These are phyloP conservation scores for Xestia rhomboidea DNA, from an alignment of 2,888 invertebrate species.

Conservation along the genomic window DNA sequence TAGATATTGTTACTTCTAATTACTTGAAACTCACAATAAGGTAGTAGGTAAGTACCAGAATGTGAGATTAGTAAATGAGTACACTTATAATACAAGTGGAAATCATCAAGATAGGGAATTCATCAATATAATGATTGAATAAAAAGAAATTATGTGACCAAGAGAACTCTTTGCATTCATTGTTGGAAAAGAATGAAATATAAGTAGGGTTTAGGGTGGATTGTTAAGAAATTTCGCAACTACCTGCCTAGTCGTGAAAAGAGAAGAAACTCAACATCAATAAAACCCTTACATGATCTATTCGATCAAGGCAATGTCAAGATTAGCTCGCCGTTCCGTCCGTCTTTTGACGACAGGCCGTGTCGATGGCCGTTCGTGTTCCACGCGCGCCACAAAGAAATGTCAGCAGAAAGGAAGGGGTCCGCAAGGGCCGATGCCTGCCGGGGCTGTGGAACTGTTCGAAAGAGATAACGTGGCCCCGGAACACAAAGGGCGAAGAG, in stretches of 20 bases:
- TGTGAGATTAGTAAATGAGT: neutral
- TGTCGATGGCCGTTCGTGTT: too few species aligned
- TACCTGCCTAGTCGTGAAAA: neutral
- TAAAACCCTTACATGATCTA: neutral
- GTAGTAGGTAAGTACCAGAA: neutral
- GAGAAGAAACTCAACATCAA: neutral
- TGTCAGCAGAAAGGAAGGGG: too few species aligned
- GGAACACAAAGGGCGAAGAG: too few species aligned
- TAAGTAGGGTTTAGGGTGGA: neutral
- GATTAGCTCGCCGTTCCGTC: too few species aligned
- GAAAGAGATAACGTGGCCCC: too few species aligned
- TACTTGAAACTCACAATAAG: conserved; percentile 6
- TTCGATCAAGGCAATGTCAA: neutral
- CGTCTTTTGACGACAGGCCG: too few species aligned
- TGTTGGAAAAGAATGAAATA: neutral
- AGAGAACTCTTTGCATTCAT: neutral
- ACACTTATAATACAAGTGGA: neutral
- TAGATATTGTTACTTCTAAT: conserved; percentile 11
- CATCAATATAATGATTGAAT: neutral
- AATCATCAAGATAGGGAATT: neutral
- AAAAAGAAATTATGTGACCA: neutral
- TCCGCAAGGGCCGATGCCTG: too few species aligned
- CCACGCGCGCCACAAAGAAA: too few species aligned
- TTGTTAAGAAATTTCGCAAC: neutral
- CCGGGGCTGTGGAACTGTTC: too few species aligned